Evolutionary conservation across 1,140 invertebrate genomes (phyloP), one percentile per base, ranked within the genome.

Genomic region (Hylaeus volcanicus): DNA sequence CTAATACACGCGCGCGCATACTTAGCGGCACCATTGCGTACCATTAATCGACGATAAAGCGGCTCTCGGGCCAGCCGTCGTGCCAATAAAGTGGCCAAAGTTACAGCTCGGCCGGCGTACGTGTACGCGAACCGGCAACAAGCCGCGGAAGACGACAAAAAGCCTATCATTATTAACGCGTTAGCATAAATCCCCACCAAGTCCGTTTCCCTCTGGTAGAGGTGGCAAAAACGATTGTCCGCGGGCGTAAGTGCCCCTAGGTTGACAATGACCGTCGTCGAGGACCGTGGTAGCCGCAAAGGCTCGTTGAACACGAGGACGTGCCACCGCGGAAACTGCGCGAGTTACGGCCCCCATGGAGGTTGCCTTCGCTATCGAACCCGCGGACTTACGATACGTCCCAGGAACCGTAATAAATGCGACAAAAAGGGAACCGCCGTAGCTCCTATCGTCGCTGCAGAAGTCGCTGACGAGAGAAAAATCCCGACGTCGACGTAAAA

Each of bases 81-180:
- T 66, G 70, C 45, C 85, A 80, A 85, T 88, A 88, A 88, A 88
- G 26, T 74, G 55, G 73, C 56, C 51, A 37, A 66, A 88, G 77
- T 85, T 87, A 86, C 75, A 79, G 64, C 71, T 11, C n/a, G 11
- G 75, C 45, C 64, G 65, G 53, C 43, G 66, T 58, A 0, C 73
- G 64, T 81, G 56, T 66, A 63, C 53, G 68, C 55, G 45, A 48
- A 51, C 37, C 70, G 53, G 70, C 77, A 61, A 68, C 68, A 66
- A 71, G 73, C 63, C 74, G 55, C 58, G 79, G 48, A 45, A 63
- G 58, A 84, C 74, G 73, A 81, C 81, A 86, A 88, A 85, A 88
- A 87, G 86, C 81, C 81, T 61, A 80, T 85, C 80, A 74, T 87
- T 88, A 88, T 87, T 88, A 87, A 88, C 83, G 83, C 86, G 86